Percentiles rank a stretch among this genome's conserved stretches.
These are phyloP conservation scores for Eremobia ochroleuca DNA, from an alignment of 2,888 invertebrate species.

Conservation along the genomic window DNA sequence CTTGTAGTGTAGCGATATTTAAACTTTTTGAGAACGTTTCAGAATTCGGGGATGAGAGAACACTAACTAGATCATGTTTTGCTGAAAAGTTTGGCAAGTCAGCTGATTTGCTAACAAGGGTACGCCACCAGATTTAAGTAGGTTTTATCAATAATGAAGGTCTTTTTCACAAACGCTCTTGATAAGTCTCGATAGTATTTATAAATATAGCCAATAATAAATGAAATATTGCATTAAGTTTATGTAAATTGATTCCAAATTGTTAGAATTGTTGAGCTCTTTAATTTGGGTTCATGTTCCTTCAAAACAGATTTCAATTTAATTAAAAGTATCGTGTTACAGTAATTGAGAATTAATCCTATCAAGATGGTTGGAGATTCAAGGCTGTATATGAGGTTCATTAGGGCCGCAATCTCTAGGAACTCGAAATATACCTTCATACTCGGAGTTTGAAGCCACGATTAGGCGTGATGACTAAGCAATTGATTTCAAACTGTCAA, in stretches of 20 bases:
- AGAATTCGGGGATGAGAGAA: not conserved
- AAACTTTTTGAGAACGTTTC: not conserved
- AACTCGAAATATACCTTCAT: not conserved
- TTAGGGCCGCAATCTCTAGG: not conserved
- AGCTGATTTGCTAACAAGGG: constrained; percentile 7
- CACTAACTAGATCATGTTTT: not conserved
- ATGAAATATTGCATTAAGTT: constrained; percentile 1
- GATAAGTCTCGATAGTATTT: not conserved
- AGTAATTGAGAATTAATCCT: constrained; percentile 20
- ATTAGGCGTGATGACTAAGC: not conserved
- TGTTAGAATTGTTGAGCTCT: constrained; percentile 4
- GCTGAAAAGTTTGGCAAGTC: not conserved
- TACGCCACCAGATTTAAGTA: not conserved
- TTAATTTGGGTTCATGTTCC: constrained; percentile 16
- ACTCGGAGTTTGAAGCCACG: not conserved
- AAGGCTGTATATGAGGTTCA: not conserved
- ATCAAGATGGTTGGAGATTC: not conserved
- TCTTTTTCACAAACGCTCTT: not conserved
- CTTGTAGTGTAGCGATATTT: not conserved
- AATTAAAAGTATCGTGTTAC: constrained; percentile 28
- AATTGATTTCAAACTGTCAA: not conserved
- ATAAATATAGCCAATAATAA: not conserved
- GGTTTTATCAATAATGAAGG: not conserved
- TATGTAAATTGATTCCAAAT: constrained; percentile 14
- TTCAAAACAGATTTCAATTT: constrained; percentile 17